These are phyloP conservation scores for Galeopsomyia nigrocyanea DNA, from an alignment of 2,888 invertebrate species.

Conservation along the genomic window DNA sequence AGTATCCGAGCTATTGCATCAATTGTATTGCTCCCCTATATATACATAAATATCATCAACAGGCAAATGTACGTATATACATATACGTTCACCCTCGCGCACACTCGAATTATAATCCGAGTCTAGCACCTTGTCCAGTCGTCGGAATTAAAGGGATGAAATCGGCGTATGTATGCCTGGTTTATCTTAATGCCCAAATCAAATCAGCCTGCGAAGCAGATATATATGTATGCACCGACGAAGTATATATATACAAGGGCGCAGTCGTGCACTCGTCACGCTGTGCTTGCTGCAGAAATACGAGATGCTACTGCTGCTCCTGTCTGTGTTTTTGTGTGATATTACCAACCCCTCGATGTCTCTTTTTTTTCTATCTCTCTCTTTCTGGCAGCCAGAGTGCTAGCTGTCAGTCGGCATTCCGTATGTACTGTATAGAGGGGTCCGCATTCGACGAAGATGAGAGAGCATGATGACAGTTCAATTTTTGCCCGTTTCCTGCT, in stretches of 20 bases:
- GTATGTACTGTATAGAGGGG: too few relatives aligned
- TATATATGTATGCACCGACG: slow-evolving; percentile 54
- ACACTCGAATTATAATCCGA: slow-evolving; percentile 10
- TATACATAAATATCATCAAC: background rate
- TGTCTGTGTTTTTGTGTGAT: slow-evolving; percentile 56
- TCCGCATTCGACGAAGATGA: background rate
- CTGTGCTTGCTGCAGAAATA: slow-evolving; percentile 65
- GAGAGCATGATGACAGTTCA: slow-evolving; percentile 31
- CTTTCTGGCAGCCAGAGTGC: slow-evolving; percentile 4
- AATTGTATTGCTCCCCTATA: too few relatives aligned
- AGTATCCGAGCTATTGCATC: background rate
- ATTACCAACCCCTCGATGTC: slow-evolving; percentile 53
- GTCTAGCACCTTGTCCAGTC: slow-evolving; percentile 11
- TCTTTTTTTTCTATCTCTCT: background rate
- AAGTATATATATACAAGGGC: slow-evolving; percentile 55
- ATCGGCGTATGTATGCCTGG: slow-evolving; percentile 46
- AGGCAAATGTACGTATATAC: background rate
- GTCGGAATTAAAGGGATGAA: slow-evolving; percentile 34
- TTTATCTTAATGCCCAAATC: slow-evolving; percentile 69
- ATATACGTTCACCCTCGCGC: background rate
- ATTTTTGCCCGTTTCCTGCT: slow-evolving; percentile 29
- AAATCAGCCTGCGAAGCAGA: slow-evolving; percentile 65
- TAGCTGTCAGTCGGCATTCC: slow-evolving; percentile 19
- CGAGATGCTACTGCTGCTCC: slow-evolving; percentile 60
- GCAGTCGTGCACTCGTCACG: slow-evolving; percentile 56